Evolutionary conservation across 2,797 vertebrate species (phyloP).

Genomic region (Erpetoichthys calabaricus): DNA sequence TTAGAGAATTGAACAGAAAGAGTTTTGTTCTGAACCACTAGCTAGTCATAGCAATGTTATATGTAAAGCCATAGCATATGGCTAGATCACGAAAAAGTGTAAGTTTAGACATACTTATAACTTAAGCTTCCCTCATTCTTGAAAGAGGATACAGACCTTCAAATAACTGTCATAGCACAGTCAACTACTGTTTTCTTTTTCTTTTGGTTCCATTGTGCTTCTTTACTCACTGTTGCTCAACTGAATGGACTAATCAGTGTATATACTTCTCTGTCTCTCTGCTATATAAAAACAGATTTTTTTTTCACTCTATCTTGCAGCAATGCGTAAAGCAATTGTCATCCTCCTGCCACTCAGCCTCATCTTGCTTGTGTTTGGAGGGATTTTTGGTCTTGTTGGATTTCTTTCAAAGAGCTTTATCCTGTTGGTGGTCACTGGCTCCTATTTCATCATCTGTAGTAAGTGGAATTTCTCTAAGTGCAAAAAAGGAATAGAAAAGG

Average conservation of each 20-base stretch:
- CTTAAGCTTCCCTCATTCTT: too few relatives aligned
- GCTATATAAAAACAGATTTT: not conserved
- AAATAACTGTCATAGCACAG: too few relatives aligned
- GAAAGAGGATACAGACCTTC: too few relatives aligned
- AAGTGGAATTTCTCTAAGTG: constrained; percentile 27
- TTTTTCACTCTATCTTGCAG: constrained; percentile 29
- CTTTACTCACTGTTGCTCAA: not conserved
- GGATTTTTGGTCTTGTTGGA: constrained; percentile 56
- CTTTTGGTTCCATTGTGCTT: not conserved
- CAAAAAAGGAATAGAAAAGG: too few relatives aligned
- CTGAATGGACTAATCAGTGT: too few relatives aligned
- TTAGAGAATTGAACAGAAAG: too few relatives aligned
- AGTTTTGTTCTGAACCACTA: too few relatives aligned
- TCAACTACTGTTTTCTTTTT: not conserved
- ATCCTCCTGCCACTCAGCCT: constrained; percentile 57
- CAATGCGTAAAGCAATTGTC: constrained; percentile 49
- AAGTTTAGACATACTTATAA: too few relatives aligned
- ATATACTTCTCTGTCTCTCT: not conserved
- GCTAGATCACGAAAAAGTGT: too few relatives aligned
- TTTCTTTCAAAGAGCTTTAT: constrained; percentile 43
- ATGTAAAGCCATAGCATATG: too few relatives aligned
- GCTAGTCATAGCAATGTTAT: too few relatives aligned
- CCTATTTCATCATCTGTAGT: constrained; percentile 60
- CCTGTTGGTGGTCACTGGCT: constrained; percentile 40
- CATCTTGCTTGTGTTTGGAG: constrained; percentile 49